These are phyloP conservation scores for Trichechus manatus DNA, from an alignment of 2,113 vertebrate genomes.

Conservation along the genomic window DNA sequence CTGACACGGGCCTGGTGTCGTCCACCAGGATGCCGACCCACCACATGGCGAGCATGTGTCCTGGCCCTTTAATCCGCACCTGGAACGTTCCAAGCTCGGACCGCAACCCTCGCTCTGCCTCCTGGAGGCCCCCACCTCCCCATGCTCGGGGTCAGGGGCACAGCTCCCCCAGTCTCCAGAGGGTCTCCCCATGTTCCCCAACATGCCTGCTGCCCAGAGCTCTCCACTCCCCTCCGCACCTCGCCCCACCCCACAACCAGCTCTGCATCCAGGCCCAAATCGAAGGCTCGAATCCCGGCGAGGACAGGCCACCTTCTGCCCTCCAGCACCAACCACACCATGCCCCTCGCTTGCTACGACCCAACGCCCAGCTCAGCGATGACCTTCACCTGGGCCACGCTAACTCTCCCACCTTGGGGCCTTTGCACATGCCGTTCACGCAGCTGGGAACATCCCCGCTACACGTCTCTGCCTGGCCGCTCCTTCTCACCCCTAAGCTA, in stretches of 20 bases:
- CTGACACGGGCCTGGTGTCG: too few species aligned
- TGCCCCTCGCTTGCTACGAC: too few species aligned
- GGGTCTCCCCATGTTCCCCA: not conserved
- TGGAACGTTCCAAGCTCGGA: not conserved
- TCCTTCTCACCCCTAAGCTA: not conserved
- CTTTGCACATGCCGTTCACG: not conserved
- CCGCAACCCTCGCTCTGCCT: fast-evolving
- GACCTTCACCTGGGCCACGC: not conserved
- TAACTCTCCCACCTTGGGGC: not conserved
- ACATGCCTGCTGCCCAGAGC: fast-evolving
- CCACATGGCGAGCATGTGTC: too few species aligned
- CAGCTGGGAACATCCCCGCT: fast-evolving
- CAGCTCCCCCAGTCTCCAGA: fast-evolving
- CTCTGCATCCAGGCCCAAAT: too few species aligned
- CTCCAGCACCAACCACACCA: not conserved
- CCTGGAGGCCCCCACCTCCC: not conserved
- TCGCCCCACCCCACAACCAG: fast-evolving
- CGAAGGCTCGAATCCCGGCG: fast-evolving
- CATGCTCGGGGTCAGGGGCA: not conserved
- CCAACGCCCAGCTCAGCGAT: fast-evolving
- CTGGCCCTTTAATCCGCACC: too few species aligned
- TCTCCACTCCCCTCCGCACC: fast-evolving
- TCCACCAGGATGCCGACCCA: too few species aligned
- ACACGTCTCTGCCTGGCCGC: not conserved
- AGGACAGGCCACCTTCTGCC: not conserved